Evolutionary conservation across 2,113 vertebrate species (phyloP), one percentile per base, ranked within the genome.

Genomic region (Seriola dumerili): DNA sequence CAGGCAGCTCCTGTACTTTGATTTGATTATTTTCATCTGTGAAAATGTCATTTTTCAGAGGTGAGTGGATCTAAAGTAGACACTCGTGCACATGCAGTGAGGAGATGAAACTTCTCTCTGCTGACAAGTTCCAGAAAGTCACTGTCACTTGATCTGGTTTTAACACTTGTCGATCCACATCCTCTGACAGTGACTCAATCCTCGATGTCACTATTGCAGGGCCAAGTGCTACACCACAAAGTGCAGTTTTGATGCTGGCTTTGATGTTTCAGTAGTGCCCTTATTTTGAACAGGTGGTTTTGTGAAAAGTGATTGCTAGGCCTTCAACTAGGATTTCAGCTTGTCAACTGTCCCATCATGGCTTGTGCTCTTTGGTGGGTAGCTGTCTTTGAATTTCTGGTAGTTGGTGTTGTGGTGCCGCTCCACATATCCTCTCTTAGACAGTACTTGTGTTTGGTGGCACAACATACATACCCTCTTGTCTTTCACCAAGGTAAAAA

Each of bases 21-120:
- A 80, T 72, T 80, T 59, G 38, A 67, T 77, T 46, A 62, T 73
- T 48, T 36, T 36, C 25, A 61, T 73, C 7, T 48, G 63, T 65
- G 38, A 65, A 65, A 65, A 44, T 0, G 42, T 23, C 64, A 67
- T 13, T 9, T 44, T 52, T n/a, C 21, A 38, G 0, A 16, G 25
- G 55, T 58, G n/a, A 6, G 55, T 58, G 55, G 55, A 58, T 58
- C 55, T 13, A 55, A 54, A 10, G 52, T 54, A 54, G 52, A 16
- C 54, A 55, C 54, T 55, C 54, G n/a, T 55, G 13, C 55, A 29
- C 55, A 29, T 29, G 13, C 9, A 14, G 55, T 29, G 25, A 29
- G 55, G 55, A 58, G 55, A 2, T 23, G 55, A 25, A 58, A 29
- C 23, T 16, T 58, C 25, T 58, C 55, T 14, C 11, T 58, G 55